Evolutionary conservation across 1,140 invertebrate species (phyloP), one percentile per base, ranked within the genome.

Genomic region (Drosophila orosa): DNA sequence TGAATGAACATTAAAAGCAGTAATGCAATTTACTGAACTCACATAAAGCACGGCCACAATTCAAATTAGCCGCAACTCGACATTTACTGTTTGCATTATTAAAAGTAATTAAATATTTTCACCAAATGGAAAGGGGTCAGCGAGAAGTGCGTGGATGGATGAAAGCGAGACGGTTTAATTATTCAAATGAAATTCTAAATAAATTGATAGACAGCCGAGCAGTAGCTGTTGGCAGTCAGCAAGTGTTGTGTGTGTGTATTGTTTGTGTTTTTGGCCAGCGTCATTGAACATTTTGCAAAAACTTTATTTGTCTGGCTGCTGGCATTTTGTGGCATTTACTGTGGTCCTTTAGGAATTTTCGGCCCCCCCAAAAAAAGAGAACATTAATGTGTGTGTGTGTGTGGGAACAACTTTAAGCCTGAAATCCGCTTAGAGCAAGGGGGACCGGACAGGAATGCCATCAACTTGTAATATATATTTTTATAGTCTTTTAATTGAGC

Each of bases 111-210:
- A 82, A 78, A 62, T 68, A 81, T 81, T 52, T 57, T 9, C 19
- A 35, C 57, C 61, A 44, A 57, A 62, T 59, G 71, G n/a, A 75
- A 42, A 25, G 47, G 47, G 58, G 17, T 42, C 61, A 54, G 52
- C 39, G 24, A 31, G 54, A 45, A 35, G 35, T 55, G 47, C 12
- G 33, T 33, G 27, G 42, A 40, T 33, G 55, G 42, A 27, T 45
- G 40, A 66, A 54, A 45, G 45, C 67, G 45, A 66, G 60, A 61
- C 66, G 59, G 15, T 74, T 68, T 67, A 68, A 81, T 78, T 82
- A 78, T 82, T 82, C 24, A 78, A 82, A 81, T 72, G 63, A 45
- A 63, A 56, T 56, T 52, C 58, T 60, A 68, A 74, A 76, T 80
- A 47, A 57, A 69, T 33, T 35, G 42, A 72, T 48, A 48, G 40